These are phyloP conservation scores for Dendrocopos noguchii DNA, from an alignment of 2,113 vertebrate species.

Conservation along the genomic window DNA sequence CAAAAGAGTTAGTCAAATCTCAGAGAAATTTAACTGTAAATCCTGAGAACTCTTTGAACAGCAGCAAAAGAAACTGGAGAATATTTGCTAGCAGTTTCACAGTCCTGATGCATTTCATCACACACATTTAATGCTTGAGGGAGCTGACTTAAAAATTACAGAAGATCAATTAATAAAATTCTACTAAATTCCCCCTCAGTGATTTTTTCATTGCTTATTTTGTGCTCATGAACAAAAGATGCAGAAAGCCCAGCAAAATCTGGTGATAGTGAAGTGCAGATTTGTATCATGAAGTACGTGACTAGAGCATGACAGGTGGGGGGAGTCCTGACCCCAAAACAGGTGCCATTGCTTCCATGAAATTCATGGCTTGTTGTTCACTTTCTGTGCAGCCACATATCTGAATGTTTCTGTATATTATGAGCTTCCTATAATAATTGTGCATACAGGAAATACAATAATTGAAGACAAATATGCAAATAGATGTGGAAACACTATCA, in stretches of 20 bases:
- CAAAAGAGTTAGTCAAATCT: not conserved
- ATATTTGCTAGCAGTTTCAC: not conserved
- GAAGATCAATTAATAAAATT: not conserved
- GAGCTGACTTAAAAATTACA: not conserved
- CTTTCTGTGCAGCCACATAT: not conserved
- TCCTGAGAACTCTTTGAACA: not conserved
- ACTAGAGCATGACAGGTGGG: not conserved
- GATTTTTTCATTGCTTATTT: not conserved
- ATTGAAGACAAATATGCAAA: constrained; percentile 4
- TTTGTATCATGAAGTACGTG: not conserved
- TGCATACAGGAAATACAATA: not conserved
- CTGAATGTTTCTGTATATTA: not conserved
- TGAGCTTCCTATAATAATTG: not conserved
- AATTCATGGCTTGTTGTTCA: not conserved
- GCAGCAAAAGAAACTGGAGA: not conserved
- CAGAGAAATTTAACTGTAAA: not conserved
- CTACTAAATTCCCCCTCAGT: not conserved
- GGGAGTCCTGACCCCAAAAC: not conserved
- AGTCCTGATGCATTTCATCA: not conserved
- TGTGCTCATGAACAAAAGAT: not conserved
- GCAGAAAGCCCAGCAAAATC: not conserved
- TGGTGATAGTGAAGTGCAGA: not conserved
- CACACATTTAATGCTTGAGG: not conserved
- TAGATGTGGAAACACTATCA: constrained; percentile 17
- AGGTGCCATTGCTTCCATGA: not conserved